These are phyloP conservation scores for Thomomys bottae DNA, from an alignment of 2,113 vertebrate genomes.

Conservation along the genomic window DNA sequence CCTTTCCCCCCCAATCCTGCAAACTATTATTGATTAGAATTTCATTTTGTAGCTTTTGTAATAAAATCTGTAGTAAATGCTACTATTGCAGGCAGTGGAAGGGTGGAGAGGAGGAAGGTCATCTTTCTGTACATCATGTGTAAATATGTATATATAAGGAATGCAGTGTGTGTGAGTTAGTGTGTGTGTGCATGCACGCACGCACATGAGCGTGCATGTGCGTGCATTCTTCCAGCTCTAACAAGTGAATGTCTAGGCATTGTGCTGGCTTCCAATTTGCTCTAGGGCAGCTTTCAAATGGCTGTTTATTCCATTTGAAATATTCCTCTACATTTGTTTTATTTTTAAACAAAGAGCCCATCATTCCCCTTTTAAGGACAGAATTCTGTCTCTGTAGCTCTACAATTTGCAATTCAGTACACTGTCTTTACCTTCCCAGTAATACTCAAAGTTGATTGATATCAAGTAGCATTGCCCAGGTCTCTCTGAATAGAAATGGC, in stretches of 20 bases:
- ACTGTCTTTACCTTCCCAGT: constrained; percentile 30
- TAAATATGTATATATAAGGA: constrained; percentile 48
- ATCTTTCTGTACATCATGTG: constrained; percentile 64
- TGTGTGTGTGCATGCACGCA: background rate
- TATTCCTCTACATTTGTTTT: background rate
- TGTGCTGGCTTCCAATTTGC: constrained; percentile 51
- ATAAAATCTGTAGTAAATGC: constrained; percentile 85
- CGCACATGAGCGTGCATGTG: background rate
- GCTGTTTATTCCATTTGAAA: constrained; percentile 55
- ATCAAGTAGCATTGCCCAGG: background rate
- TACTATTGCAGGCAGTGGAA: constrained; percentile 74
- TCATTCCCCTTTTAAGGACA: background rate
- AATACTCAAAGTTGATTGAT: background rate
- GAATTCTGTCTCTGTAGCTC: background rate
- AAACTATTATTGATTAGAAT: constrained; percentile 89
- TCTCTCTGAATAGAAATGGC: background rate
- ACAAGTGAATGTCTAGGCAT: background rate
- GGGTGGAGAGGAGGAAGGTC: constrained; percentile 72
- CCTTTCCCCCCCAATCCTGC: constrained; percentile 72
- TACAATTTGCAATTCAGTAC: background rate
- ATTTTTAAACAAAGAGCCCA: constrained; percentile 14
- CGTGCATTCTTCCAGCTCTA: background rate
- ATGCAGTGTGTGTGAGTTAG: background rate
- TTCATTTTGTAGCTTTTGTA: constrained; percentile 87
- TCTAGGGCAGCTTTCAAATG: constrained; percentile 55